Percentiles rank a stretch among this genome's conserved stretches.
Evolutionary conservation across 2,888 invertebrate genomes (phyloP).

Genomic region (Elysia crispata): DNA sequence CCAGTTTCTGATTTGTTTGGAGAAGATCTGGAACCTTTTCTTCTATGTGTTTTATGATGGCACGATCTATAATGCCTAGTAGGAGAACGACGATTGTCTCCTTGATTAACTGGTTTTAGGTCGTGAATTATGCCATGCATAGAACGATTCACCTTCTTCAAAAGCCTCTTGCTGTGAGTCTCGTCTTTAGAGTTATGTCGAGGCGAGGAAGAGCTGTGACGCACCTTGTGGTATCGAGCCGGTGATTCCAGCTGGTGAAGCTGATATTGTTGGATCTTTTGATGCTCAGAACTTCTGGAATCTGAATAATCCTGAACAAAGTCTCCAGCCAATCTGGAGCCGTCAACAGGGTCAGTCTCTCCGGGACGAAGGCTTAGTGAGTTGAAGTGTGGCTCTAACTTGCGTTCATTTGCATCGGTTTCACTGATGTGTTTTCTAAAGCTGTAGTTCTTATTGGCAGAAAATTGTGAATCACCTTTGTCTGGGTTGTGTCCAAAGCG

Average conservation of each 20-base stretch:
- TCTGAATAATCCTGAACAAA: not conserved
- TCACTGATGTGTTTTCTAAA: no score
- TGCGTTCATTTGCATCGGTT: no score
- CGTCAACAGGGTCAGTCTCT: not conserved
- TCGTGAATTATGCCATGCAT: conserved; percentile 43
- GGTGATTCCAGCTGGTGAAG: not conserved
- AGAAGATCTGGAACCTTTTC: not conserved
- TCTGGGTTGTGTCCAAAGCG: conserved; percentile 11
- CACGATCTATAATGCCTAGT: not conserved
- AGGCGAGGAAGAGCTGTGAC: no score
- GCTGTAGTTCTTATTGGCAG: no score
- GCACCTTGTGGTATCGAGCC: no score
- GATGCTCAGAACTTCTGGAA: not conserved
- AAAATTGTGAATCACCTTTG: not conserved
- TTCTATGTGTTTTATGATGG: not conserved
- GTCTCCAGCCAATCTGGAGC: no score
- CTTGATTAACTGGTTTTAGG: conserved; percentile 6
- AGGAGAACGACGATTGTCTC: not conserved
- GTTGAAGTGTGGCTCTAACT: no score
- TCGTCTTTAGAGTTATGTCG: not conserved
- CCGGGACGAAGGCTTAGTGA: not conserved
- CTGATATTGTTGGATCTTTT: not conserved
- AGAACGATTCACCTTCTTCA: conserved; percentile 43
- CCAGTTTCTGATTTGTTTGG: not conserved
- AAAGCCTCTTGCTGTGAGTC: conserved; percentile 20